Percentiles rank a stretch among this genome's conserved stretches.
Conservation (phyloP, 1,140 invertebrate species). For the Patella vulgata region DNA sequence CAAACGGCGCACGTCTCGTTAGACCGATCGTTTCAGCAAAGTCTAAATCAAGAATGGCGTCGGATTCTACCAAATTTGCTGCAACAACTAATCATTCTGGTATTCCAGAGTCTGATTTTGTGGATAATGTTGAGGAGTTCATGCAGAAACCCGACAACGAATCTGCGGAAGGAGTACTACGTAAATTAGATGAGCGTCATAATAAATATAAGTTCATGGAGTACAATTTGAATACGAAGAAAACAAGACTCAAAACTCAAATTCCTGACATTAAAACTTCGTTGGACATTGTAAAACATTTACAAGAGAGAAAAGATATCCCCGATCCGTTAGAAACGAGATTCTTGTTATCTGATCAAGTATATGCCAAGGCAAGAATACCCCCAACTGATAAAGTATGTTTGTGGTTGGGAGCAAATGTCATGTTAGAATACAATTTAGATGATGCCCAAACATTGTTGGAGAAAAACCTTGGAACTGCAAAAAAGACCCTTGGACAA, state of each 20-base stretch:
- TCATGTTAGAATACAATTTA: slow-evolving; percentile 97
- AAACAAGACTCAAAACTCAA: slow-evolving; percentile 84
- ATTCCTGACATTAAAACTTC: slow-evolving; percentile 93
- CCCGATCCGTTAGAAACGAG: slow-evolving; percentile 81
- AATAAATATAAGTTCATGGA: slow-evolving; percentile 98
- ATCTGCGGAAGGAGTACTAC: slow-evolving; percentile 84
- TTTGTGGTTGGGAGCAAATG: slow-evolving; percentile 98
- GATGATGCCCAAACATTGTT: slow-evolving; percentile 91
- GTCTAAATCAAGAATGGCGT: slow-evolving; percentile 48
- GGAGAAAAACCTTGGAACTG: slow-evolving; percentile 87
- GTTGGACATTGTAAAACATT: slow-evolving; percentile 89
- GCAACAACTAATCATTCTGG: slow-evolving; percentile 27
- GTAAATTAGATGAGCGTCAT: slow-evolving; percentile 88
- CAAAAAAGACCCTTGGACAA: slow-evolving; percentile 83
- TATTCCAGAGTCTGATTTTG: slow-evolving; percentile 53
- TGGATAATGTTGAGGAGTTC: slow-evolving; percentile 93
- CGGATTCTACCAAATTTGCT: slow-evolving; percentile 32
- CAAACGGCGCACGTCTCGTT: no score
- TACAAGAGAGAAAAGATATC: slow-evolving; percentile 70
- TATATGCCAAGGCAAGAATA: slow-evolving; percentile 88
- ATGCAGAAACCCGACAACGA: slow-evolving; percentile 86
- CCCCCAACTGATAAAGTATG: slow-evolving; percentile 93
- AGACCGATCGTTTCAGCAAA: no score
- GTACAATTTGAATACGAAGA: slow-evolving; percentile 84
- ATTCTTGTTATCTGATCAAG: slow-evolving; percentile 94